Evolutionary conservation across 2,888 invertebrate genomes (phyloP).

Genomic region (Hirtodrosophila alboralis): DNA sequence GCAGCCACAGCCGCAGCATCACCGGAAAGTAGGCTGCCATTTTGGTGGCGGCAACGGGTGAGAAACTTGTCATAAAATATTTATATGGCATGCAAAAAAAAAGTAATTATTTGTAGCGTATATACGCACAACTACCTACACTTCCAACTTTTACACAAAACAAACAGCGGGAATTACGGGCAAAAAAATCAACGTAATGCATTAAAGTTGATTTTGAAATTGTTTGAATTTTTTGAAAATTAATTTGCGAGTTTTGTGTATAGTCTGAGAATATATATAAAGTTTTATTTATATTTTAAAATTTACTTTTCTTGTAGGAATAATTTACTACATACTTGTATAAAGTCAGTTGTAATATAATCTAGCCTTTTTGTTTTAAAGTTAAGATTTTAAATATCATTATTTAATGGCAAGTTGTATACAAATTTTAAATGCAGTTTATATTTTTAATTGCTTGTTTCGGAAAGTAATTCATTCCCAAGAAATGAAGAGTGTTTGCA

Average conservation of each 20-base stretch:
- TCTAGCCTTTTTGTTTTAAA: too few relatives aligned
- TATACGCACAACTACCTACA: constrained; percentile 19
- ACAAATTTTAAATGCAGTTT: too few relatives aligned
- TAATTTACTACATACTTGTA: too few relatives aligned
- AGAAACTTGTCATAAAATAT: constrained; percentile 75
- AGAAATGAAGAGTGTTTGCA: too few relatives aligned
- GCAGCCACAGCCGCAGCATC: constrained; percentile 61
- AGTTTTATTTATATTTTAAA: neutral
- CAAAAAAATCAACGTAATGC: constrained; percentile 63
- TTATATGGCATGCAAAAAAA: constrained; percentile 61
- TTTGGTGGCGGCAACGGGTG: constrained; percentile 47
- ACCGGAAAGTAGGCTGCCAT: constrained; percentile 69
- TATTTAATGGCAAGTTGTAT: too few relatives aligned
- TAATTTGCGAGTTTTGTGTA: constrained; percentile 58
- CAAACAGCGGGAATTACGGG: constrained; percentile 52
- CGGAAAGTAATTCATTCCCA: too few relatives aligned
- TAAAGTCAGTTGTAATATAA: too few relatives aligned
- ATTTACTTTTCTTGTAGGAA: too few relatives aligned
- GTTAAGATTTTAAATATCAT: too few relatives aligned
- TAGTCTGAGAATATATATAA: constrained; percentile 9
- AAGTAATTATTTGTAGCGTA: constrained; percentile 19
- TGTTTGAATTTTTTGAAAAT: constrained; percentile 77
- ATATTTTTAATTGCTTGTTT: too few relatives aligned
- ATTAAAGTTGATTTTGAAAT: constrained; percentile 61
- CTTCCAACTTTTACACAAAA: constrained; percentile 21